Evolutionary conservation across 1,140 invertebrate genomes (phyloP), one percentile per base, ranked within the genome.

Genomic region (Colletes latitarsis): DNA sequence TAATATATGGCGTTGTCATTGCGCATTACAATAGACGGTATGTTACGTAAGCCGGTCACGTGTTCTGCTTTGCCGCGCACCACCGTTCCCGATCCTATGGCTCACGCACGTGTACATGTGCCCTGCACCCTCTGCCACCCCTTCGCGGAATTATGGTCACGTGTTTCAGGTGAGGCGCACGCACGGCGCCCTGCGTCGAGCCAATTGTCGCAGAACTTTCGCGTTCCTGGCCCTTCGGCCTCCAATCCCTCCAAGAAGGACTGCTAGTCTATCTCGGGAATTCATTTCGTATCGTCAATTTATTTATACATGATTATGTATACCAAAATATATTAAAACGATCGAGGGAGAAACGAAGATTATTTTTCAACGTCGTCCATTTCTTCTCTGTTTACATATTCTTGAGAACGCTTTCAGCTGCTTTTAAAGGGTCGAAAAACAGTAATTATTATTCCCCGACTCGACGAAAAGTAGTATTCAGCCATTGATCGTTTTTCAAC

Each of bases 11-110:
- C 58, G 64, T 86, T 81, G 85, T 87, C 85, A 83, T 76, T 83
- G 84, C 73, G 84, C 85, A 86, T 86, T 87, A 87, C 85, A 87
- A 87, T 87, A 58, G 82, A 58, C 58, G 58, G 53, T 57, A 73
- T 62, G 85, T 89, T 89, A 87, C 82, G 82, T 86, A 89, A 88
- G 71, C 88, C 60, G 63, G 87, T 89, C 88, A 89, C 88, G 88
- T 89, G 88, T 89, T 75, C 57, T 19, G 82, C 71, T 78, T 80
- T 74, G 58, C 62, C 84, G 66, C 82, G 70, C 68, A 46, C 67
- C 77, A 67, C 21, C 57, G 46, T 30, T 62, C 41, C 30, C 12
- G 84, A 73, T 63, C 62, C 72, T 55, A 17, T 17, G 55, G 77
- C 67, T 85, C 85, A 83, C 84, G 84, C 84, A 87, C 82, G 74